Percentiles rank a stretch among this genome's conserved stretches.
These are phyloP conservation scores for Automeris io DNA, from an alignment of 2,888 invertebrate genomes.

Conservation along the genomic window DNA sequence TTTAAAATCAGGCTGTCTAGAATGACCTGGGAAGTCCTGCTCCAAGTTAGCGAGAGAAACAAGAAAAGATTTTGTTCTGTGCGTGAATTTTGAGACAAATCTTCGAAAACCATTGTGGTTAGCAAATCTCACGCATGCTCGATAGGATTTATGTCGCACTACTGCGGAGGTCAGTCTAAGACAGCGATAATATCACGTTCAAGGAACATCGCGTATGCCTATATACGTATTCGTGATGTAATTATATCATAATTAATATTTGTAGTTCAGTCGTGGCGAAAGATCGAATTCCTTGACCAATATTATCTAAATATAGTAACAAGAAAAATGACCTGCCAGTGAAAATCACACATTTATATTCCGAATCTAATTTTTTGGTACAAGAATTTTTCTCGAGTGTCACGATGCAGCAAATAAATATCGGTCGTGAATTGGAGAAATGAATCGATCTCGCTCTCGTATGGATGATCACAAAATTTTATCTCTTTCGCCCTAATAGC, in stretches of 20 bases:
- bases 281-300: conserved; percentile 50
- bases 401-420: conserved; percentile 71
- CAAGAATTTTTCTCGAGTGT: conserved; percentile 63
- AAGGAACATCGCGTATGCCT: too few relatives aligned
- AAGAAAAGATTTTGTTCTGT: too few relatives aligned
- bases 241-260: conserved; percentile 7
- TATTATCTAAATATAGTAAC: conserved; percentile 60
- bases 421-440: conserved; percentile 65
- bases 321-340: conserved; percentile 61
- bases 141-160: too few relatives aligned
- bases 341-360: conserved; percentile 53
- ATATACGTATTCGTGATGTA: too few relatives aligned
- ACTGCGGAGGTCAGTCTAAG: too few relatives aligned
- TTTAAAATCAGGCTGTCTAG: too few relatives aligned
- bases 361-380: conserved; percentile 60
- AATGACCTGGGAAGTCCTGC: too few relatives aligned
- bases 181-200: too few relatives aligned
- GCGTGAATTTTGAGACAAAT: too few relatives aligned
- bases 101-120: too few relatives aligned
- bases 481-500: conserved; percentile 75
- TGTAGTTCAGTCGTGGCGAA: conserved; percentile 13
- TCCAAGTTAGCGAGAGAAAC: too few relatives aligned
- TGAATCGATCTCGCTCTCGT: conserved; percentile 71
- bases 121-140: too few relatives aligned
- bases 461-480: conserved; percentile 60